Evolutionary conservation across 2,888 invertebrate genomes (phyloP).

Genomic region (Andrena praecox): DNA sequence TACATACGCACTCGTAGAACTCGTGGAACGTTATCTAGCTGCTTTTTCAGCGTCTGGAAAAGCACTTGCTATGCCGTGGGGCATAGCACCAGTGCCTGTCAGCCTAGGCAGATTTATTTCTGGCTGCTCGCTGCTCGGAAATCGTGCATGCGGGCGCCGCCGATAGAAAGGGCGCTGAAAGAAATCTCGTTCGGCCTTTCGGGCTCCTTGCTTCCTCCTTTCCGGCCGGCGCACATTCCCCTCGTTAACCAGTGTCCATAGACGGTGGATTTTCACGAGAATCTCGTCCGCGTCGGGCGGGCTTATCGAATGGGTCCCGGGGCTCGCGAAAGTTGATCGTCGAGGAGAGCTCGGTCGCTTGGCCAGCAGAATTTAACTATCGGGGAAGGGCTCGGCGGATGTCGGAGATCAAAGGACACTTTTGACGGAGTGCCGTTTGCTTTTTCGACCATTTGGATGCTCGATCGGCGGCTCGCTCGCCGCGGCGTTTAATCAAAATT

Average conservation of each 20-base stretch:
- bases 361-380: background rate
- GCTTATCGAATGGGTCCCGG: background rate
- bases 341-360: background rate
- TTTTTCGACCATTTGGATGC: background rate
- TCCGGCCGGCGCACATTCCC: background rate
- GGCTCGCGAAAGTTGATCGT: background rate
- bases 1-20: constrained; percentile 27
- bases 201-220: background rate
- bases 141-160: constrained; percentile 40
- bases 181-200: constrained; percentile 22
- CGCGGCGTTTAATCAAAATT: constrained; percentile 17
- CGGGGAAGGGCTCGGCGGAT: background rate
- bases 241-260: background rate
- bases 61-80: constrained; percentile 49
- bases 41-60: constrained; percentile 71
- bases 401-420: background rate
- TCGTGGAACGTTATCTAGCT: constrained; percentile 52
- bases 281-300: too few relatives aligned
- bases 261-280: background rate
- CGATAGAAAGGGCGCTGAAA: constrained; percentile 51
- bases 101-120: constrained; percentile 69
- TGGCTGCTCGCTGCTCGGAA: constrained; percentile 43
- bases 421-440: background rate
- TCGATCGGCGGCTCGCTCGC: background rate
- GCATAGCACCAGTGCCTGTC: constrained; percentile 15